Evolutionary conservation across 2,797 vertebrate genomes (phyloP).

Genomic region (Peromyscus attwateri): DNA sequence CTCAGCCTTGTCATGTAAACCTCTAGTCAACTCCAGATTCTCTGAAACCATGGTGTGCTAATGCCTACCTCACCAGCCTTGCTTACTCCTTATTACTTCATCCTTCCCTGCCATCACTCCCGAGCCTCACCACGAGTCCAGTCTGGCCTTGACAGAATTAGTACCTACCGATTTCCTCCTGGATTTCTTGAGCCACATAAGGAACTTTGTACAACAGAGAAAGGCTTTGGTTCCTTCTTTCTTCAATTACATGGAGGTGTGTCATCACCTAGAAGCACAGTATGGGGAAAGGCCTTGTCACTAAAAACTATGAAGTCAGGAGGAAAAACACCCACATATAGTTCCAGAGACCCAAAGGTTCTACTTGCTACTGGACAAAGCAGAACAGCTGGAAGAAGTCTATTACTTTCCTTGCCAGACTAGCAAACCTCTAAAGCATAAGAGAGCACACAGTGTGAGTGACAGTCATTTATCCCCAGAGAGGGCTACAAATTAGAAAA

Average conservation of each 20-base stretch:
- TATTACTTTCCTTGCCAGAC: rapidly evolving
- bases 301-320: background rate
- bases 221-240: constrained; percentile 98
- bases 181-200: constrained; percentile 97
- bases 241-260: constrained; percentile 98
- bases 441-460: background rate
- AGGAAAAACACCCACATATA: background rate
- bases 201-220: constrained; percentile 98
- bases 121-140: background rate
- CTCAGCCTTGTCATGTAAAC: background rate
- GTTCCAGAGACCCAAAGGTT: background rate
- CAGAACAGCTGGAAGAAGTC: background rate
- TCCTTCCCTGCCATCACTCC: background rate
- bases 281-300: background rate
- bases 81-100: background rate
- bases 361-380: background rate
- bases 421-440: background rate
- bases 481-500: background rate
- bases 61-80: background rate
- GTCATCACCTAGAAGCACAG: constrained; percentile 94
- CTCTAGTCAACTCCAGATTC: background rate
- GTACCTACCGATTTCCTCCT: constrained; percentile 95
- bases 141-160: background rate
- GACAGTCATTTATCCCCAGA: background rate
- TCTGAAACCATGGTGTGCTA: background rate